A percentile compares a stretch with the other conserved stretches of the same genome.
Conservation (phyloP, 1,140 invertebrate species). For the Solenopsis fugax region DNA sequence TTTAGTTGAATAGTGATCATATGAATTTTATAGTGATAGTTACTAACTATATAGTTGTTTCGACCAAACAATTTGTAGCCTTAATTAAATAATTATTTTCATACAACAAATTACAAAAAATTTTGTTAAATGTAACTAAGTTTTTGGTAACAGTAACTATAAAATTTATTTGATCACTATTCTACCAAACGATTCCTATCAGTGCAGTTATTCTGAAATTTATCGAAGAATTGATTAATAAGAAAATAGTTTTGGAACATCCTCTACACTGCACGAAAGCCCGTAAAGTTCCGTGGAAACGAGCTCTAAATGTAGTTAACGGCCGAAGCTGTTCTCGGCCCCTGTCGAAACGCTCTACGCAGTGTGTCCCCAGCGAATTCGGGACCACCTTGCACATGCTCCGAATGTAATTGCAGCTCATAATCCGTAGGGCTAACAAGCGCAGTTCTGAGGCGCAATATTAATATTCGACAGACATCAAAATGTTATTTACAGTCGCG, state of each 20-base stretch:
- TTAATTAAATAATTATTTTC: too few relatives aligned
- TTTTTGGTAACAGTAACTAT: too few relatives aligned
- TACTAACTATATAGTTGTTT: too few relatives aligned
- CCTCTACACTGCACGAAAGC: not conserved
- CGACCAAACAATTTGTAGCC: too few relatives aligned
- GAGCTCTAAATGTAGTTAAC: conserved; percentile 45
- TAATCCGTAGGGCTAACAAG: conserved; percentile 61
- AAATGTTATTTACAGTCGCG: conserved; percentile 49
- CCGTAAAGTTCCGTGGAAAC: conserved; percentile 32
- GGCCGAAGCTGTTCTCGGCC: conserved; percentile 32
- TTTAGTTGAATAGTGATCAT: too few relatives aligned
- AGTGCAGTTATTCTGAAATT: not conserved
- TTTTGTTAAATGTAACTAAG: too few relatives aligned
- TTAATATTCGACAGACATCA: conserved; percentile 58
- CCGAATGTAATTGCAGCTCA: conserved; percentile 59
- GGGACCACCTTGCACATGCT: conserved; percentile 45
- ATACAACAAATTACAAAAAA: too few relatives aligned
- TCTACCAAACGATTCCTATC: too few relatives aligned
- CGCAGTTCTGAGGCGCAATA: conserved; percentile 53
- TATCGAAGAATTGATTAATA: conserved; percentile 17
- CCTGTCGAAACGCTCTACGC: conserved; percentile 34
- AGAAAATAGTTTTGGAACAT: conserved; percentile 1
- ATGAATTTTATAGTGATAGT: too few relatives aligned
- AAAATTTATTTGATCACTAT: too few relatives aligned
- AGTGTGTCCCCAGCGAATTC: conserved; percentile 33